A percentile compares a stretch with the other conserved stretches of the same genome.
Evolutionary conservation across 2,797 vertebrate species (phyloP).

Genomic region (Pseudomugil gertrudae): DNA sequence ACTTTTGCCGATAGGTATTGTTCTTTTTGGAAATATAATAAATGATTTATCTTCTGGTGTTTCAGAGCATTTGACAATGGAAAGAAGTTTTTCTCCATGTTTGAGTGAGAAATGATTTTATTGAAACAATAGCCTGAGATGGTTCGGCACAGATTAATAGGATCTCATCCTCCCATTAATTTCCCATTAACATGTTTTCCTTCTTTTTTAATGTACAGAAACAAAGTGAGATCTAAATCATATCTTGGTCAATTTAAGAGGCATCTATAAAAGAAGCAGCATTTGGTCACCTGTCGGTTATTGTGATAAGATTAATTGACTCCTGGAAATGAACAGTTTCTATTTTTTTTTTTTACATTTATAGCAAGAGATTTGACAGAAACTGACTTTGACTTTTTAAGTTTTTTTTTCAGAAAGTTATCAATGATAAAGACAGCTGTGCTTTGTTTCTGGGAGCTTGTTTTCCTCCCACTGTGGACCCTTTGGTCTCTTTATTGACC

Average conservation of each 20-base stretch:
- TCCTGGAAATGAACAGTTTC: background rate
- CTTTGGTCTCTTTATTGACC: background rate
- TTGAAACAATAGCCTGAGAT: background rate
- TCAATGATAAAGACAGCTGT: background rate
- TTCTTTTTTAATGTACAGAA: background rate
- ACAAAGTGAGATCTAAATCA: background rate
- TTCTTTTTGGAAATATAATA: background rate
- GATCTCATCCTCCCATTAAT: background rate
- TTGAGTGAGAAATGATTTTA: background rate
- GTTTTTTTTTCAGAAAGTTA: background rate
- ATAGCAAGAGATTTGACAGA: background rate
- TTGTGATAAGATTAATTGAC: background rate
- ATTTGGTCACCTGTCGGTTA: background rate
- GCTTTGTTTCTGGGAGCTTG: background rate
- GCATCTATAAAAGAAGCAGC: background rate
- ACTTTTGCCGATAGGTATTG: conserved; percentile 1
- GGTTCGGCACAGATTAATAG: background rate
- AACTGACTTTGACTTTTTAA: background rate
- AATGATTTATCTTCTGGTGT: background rate
- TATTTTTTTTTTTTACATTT: background rate
- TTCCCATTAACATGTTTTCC: background rate
- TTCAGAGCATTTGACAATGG: background rate
- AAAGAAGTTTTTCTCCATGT: background rate
- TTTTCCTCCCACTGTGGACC: background rate
- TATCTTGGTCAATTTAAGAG: background rate